phyloP scores from a whole-genome alignment of 2,113 vertebrate genomes.

The Otis tarda region DNA sequence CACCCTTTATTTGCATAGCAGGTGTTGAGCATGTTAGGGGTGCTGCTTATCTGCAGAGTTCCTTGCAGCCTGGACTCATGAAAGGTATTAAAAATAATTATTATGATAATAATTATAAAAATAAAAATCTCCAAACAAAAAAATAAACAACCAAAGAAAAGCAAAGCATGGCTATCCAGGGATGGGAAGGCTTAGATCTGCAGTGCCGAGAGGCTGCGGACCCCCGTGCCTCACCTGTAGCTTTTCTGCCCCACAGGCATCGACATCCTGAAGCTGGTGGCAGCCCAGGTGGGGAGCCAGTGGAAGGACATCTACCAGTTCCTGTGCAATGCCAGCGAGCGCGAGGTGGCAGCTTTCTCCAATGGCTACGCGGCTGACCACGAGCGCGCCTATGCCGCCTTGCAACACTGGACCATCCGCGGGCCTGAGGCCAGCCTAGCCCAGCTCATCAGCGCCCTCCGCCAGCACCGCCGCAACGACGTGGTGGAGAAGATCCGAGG shows the following conservation, averaged over 20 bases:
- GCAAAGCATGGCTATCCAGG: fast-evolving
- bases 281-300: slow-evolving; percentile 90
- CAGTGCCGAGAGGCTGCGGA: background rate
- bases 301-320: slow-evolving; percentile 96
- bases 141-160: background rate
- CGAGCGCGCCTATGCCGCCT: slow-evolving; percentile 89
- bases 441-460: slow-evolving; percentile 91
- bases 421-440: slow-evolving; percentile 94
- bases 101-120: no score
- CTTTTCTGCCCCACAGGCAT: slow-evolving; percentile 78
- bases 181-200: no score
- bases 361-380: slow-evolving; percentile 87
- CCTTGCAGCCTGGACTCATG: background rate
- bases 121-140: background rate
- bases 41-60: background rate
- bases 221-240: background rate
- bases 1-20: background rate
- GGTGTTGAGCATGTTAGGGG: fast-evolving
- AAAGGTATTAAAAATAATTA: background rate
- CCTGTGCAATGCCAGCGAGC: slow-evolving; percentile 89
- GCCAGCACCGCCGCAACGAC: slow-evolving; percentile 90
- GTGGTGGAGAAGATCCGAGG: slow-evolving; percentile 96
- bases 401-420: slow-evolving; percentile 96
- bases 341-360: slow-evolving; percentile 92
- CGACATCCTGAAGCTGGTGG: slow-evolving; percentile 93